Base-by-base conservation (phyloP, 2,113 vertebrate genomes). In the Lasiurus cinereus region DNA sequence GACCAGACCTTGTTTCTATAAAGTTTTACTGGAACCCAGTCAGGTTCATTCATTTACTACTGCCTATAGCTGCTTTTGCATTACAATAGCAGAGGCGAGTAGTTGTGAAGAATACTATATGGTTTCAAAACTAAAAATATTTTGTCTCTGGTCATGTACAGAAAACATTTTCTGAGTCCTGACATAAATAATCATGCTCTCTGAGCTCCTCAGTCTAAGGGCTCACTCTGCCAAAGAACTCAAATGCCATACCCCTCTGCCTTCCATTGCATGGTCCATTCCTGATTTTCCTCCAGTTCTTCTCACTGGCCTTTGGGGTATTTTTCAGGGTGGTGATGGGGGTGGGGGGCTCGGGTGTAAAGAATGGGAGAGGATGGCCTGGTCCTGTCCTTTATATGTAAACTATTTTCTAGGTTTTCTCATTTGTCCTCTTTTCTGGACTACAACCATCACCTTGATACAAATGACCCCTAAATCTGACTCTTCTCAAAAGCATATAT, bases 71-170 rank as follows among this genome's bases (percentile, higher is more conserved):
- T 70, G 88, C 9, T 89, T 77, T n/a, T 64, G 29, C 48, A 79
- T 15, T 54, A 64, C 5, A 24, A 74, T 27, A 48, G 39, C 33
- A 48, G 31, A 64, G 22, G 13, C 6, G 8, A 83, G 31, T 16
- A 33, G 19, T 36, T 74, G 22, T 54, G 21, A 91, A 22, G 46
- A 73, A 95, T 9, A 76, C 8, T 54, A 0, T 59, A 76, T 39
- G 24, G 22, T 21, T 64, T 96, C 48, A 52, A 52, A 74, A 46
- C 48, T 59, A 59, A 92, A 95, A 77, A 22, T 82, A 54, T 36
- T 46, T 69, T 31, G 29, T 16, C n/a, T 19, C 56, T 27, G 19
- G 48, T 22, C 48, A 18, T 84, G 79, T 83, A 56, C 10, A n/a
- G 62, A 33, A 72, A 90, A 73, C 13, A 48, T 62, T 27, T n/a